phyloP scores from a whole-genome alignment of 2,113 vertebrate species.

The Benitochromis conjunctus region DNA sequence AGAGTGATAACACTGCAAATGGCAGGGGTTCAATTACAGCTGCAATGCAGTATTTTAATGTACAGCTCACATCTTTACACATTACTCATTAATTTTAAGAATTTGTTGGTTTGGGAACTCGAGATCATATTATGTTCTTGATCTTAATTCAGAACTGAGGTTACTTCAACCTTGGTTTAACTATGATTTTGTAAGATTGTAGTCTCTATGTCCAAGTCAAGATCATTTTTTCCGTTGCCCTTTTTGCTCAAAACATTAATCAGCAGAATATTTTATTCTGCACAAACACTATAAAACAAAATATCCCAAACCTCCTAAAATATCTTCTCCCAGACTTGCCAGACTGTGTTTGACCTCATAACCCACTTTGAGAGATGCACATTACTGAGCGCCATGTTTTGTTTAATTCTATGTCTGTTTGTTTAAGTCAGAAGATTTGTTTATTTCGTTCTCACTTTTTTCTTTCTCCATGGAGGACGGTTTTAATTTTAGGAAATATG shows the following conservation, averaged over 20 bases:
- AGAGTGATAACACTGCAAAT: constrained; percentile 37
- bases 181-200: background rate
- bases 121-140: background rate
- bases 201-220: background rate
- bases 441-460: background rate
- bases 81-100: background rate
- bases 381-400: background rate
- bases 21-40: constrained; percentile 28
- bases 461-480: background rate
- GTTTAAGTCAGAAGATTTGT: background rate
- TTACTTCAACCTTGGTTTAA: background rate
- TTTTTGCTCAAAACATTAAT: background rate
- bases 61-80: background rate
- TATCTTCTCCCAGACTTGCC: background rate
- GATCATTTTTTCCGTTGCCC: rapidly evolving
- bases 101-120: background rate
- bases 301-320: background rate
- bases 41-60: constrained; percentile 27
- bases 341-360: background rate
- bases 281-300: background rate
- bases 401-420: background rate
- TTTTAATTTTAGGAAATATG: background rate
- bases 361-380: background rate
- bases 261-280: background rate
- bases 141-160: background rate